These are phyloP conservation scores for Blennius ocellaris DNA, from an alignment of 2,113 vertebrate species.

Conservation along the genomic window DNA sequence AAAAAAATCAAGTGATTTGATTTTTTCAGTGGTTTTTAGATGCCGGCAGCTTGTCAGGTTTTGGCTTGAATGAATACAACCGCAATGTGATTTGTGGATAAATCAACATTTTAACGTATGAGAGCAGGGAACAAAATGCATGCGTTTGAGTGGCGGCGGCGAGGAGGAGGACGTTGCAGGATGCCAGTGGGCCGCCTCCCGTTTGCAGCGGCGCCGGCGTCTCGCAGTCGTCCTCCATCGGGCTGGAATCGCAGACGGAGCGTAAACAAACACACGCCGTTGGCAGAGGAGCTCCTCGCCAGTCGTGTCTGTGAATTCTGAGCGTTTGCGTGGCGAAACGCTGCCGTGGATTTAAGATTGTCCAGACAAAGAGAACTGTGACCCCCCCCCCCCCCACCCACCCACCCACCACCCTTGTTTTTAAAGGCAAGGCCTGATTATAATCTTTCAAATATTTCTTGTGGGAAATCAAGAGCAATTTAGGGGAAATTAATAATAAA, in stretches of 20 bases:
- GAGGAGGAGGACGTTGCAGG: no score
- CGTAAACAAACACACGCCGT: conserved; percentile 13
- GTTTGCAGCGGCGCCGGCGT: conserved; percentile 21
- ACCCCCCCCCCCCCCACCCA: no score
- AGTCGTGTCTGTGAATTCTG: conserved; percentile 13
- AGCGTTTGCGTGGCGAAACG: conserved; percentile 10
- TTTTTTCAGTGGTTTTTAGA: neutral
- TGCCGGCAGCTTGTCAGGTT: neutral
- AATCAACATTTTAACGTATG: neutral
- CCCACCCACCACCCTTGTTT: no score
- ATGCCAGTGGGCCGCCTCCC: no score
- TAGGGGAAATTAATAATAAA: neutral
- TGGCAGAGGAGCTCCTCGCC: neutral
- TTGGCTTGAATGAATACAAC: neutral
- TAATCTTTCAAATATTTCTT: no score
- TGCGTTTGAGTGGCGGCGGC: no score
- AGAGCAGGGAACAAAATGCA: no score
- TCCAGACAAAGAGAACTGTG: conserved; percentile 17
- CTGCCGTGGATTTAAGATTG: neutral
- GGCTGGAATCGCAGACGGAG: conserved; percentile 12
- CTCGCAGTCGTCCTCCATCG: neutral
- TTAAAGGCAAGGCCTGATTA: neutral
- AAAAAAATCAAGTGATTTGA: neutral
- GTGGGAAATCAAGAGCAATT: neutral
- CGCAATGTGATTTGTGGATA: neutral